phyloP scores from a whole-genome alignment of 2,797 vertebrate species.

The Takifugu ocellatus region DNA sequence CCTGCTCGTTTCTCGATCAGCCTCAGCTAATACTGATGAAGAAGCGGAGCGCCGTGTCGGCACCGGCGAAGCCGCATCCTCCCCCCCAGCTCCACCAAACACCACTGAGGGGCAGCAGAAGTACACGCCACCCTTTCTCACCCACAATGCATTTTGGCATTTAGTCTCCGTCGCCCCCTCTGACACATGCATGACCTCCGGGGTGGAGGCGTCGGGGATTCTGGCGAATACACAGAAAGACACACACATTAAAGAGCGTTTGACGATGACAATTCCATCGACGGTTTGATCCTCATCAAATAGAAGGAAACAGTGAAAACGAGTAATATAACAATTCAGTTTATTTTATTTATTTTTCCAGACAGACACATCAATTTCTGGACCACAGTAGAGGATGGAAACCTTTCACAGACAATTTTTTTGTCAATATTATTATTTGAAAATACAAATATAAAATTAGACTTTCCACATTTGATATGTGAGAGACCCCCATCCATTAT shows the following conservation, averaged over 20 bases:
- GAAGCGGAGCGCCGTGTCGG: too few species aligned
- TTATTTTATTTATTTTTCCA: constrained; percentile 91
- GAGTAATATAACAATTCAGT: constrained; percentile 84
- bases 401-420: constrained; percentile 99
- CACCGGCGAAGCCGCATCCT: constrained; percentile 3
- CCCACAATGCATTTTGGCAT: constrained; percentile 27
- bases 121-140: constrained; percentile 30
- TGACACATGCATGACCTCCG: constrained; percentile 44
- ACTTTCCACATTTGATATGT: constrained; percentile 99
- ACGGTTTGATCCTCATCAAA: constrained; percentile 10
- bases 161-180: constrained; percentile 48
- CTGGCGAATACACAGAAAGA: constrained; percentile 8
- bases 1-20: constrained; percentile 33
- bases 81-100: constrained; percentile 14
- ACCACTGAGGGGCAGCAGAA: constrained; percentile 71
- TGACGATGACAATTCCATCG: background rate
- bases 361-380: constrained; percentile 99
- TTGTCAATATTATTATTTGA: constrained; percentile 87
- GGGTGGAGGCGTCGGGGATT: constrained; percentile 22
- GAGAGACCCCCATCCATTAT: constrained; percentile 94
- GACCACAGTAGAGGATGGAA: constrained; percentile 99
- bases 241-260: too few species aligned
- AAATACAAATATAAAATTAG: constrained; percentile 99
- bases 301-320: constrained; percentile 59
- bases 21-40: constrained; percentile 47